These are phyloP conservation scores for Ruditapes philippinarum DNA, from an alignment of 1,140 invertebrate genomes.

Conservation along the genomic window DNA sequence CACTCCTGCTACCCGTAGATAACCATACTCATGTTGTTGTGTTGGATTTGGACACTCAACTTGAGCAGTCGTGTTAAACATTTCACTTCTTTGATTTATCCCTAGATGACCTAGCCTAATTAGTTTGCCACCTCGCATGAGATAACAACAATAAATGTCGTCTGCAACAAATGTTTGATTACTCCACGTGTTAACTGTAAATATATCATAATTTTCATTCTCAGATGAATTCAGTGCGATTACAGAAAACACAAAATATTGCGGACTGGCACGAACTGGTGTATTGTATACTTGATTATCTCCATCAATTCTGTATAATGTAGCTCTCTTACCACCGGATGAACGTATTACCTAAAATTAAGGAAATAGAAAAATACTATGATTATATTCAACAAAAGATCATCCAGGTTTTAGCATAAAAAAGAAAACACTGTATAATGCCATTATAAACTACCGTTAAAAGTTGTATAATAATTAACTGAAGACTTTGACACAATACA, in stretches of 20 bases:
- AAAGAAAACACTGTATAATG: too few species aligned
- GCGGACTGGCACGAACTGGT: too few species aligned
- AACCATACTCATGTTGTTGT: not conserved
- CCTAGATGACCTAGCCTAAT: not conserved
- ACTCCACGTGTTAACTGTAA: constrained; percentile 22
- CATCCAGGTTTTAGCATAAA: too few species aligned
- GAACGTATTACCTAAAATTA: too few species aligned
- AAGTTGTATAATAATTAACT: too few species aligned
- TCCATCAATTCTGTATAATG: too few species aligned
- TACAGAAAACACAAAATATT: constrained; percentile 10
- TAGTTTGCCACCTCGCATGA: not conserved
- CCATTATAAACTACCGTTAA: too few species aligned
- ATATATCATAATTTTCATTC: not conserved
- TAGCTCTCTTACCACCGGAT: too few species aligned
- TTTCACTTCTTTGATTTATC: not conserved
- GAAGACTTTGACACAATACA: too few species aligned
- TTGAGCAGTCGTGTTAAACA: constrained; percentile 17
- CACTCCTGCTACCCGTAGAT: not conserved
- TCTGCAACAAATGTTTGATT: not conserved
- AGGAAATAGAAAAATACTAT: too few species aligned
- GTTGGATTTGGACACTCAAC: constrained; percentile 18
- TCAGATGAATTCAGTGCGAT: not conserved
- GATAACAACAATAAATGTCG: not conserved
- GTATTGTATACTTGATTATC: too few species aligned
- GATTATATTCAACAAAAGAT: too few species aligned